Evolutionary conservation across 2,113 vertebrate genomes (phyloP).

Genomic region (Apodemus sylvaticus): DNA sequence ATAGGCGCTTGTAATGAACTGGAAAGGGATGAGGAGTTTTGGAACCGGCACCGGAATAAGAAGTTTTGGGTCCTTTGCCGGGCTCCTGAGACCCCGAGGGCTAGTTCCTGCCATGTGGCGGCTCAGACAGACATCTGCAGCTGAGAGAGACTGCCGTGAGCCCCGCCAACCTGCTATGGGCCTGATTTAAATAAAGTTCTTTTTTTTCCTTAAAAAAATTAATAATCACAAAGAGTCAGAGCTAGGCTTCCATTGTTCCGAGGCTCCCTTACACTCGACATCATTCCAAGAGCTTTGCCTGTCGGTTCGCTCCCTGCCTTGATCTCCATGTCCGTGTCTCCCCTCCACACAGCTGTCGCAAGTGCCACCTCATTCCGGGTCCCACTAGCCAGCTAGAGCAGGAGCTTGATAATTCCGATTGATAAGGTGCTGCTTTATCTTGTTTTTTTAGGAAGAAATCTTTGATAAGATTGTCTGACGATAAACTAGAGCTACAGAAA

Average conservation of each 20-base stretch:
- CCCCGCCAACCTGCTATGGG: conserved; percentile 87
- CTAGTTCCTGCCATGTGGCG: conserved; percentile 88
- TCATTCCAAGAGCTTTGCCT: neutral
- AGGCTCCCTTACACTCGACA: conserved; percentile 42
- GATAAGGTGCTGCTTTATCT: conserved; percentile 57
- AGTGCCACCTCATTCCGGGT: neutral
- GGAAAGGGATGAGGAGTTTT: conserved; percentile 89
- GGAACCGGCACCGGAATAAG: conserved; percentile 84
- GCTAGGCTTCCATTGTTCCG: conserved; percentile 75
- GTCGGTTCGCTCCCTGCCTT: conserved; percentile 50
- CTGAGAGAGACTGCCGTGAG: conserved; percentile 80
- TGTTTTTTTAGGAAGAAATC: conserved; percentile 49
- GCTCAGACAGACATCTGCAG: conserved; percentile 88
- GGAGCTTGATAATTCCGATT: conserved; percentile 16
- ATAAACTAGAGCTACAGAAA: conserved; percentile 58
- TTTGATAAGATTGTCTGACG: conserved; percentile 47
- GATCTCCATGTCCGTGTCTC: neutral
- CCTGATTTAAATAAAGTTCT: conserved; percentile 89
- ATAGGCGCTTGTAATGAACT: conserved; percentile 90
- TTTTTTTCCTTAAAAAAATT: conserved; percentile 67
- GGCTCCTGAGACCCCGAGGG: conserved; percentile 86
- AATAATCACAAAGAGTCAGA: conserved; percentile 70
- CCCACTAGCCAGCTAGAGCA: neutral
- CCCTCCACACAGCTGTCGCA: neutral
- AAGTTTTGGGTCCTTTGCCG: conserved; percentile 84